Base-by-base conservation (phyloP, 2,888 invertebrate species). In the Petrophora chlorosata region DNA sequence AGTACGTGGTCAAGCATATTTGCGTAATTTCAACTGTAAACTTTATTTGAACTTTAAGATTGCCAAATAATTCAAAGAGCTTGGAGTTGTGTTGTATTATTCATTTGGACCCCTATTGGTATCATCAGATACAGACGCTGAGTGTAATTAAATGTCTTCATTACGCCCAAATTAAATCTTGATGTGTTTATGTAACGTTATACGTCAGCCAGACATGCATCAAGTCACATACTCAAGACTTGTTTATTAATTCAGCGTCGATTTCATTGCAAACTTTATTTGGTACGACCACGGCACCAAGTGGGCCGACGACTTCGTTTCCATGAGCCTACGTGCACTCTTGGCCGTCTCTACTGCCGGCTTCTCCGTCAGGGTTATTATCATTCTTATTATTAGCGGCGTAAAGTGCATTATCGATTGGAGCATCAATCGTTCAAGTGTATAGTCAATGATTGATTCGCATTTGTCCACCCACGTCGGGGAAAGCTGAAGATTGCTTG, bases 401-500 rank as follows among this genome's bases (percentile, higher is more conserved):
- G 50, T 68, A 72, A 59, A 59, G 71, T 69, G 57, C 48, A 70
- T 55, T 63, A 63, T 76, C 49, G 61, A 23, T 38, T 56, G 51
- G 9, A n/a, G 8, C 46, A 34, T 29, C 19, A 40, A 15, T 42
- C 13, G 28, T 41, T 47, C 35, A 13, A 48, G 45, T 42, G 46
- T 51, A 52, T 52, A 44, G 42, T 46, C 35, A 23, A 51, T 74
- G 73, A 78, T 80, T 70, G 76, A 78, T 78, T 70, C 61, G 63
- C 60, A 44, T 63, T 56, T 64, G 72, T 62, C 70, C 70, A 69
- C 62, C 63, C 57, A 57, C 60, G 57, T 51, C 59, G 70, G 85
- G 79, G 87, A 88, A 87, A 88, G 87, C 80, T 71, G 62, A 63
- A 71, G 72, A 72, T 72, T 53, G 65, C 52, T 68, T 29, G 56